Conservation (phyloP, 2,113 vertebrate species). For the Natator depressus region DNA sequence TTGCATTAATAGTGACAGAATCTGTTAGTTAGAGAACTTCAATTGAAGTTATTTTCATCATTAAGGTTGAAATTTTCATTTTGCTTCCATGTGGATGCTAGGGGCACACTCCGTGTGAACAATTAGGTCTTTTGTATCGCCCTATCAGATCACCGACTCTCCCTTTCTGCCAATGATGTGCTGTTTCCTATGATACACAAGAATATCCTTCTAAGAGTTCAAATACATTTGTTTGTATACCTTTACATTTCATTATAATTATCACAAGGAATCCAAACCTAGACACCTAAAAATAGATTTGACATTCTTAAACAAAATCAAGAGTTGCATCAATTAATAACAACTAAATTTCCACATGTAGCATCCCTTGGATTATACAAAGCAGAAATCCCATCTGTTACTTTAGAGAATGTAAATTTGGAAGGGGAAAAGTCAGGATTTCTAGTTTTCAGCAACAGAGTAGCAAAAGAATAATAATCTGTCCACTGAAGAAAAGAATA, state of each 20-base stretch:
- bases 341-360: background rate
- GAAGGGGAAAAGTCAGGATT: background rate
- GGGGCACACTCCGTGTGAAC: rapidly evolving
- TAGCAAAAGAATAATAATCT: background rate
- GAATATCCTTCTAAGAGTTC: background rate
- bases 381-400: background rate
- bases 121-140: background rate
- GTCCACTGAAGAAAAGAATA: background rate
- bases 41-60: background rate
- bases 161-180: background rate
- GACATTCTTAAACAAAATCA: background rate
- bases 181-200: background rate
- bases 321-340: background rate
- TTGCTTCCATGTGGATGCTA: background rate
- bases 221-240: background rate
- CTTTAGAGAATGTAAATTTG: background rate
- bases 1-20: conserved; percentile 2
- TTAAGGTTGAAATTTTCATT: background rate
- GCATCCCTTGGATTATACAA: background rate
- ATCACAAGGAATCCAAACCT: background rate
- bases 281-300: background rate
- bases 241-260: background rate
- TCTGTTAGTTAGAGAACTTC: background rate
- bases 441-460: background rate
- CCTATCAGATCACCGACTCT: background rate